Percentiles rank a stretch among this genome's conserved stretches.
Evolutionary conservation across 2,797 vertebrate genomes (phyloP).

Genomic region (Girardinus metallicus): DNA sequence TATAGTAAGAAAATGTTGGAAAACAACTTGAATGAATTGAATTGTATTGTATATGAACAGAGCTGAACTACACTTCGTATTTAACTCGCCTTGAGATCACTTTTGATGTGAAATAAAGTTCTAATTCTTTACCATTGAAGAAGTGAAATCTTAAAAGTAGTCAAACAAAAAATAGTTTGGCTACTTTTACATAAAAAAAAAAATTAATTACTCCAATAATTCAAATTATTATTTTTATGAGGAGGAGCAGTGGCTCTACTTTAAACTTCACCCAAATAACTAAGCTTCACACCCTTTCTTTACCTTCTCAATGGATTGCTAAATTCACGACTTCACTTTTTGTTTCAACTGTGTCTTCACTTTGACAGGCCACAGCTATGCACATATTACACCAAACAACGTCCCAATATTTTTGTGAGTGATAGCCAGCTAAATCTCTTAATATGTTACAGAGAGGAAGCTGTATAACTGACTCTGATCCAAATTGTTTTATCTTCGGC

Average conservation of each 20-base stretch:
- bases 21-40: neutral
- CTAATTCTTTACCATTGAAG: too few species aligned
- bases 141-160: too few species aligned
- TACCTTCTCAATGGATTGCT: neutral
- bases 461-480: neutral
- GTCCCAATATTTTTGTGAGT: neutral
- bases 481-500: neutral
- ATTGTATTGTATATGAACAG: neutral
- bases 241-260: neutral
- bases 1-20: neutral
- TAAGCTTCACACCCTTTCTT: neutral
- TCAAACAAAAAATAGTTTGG: too few species aligned
- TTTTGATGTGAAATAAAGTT: neutral
- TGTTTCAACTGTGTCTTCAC: neutral
- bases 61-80: neutral
- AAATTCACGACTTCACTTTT: neutral
- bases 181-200: neutral
- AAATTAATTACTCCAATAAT: neutral
- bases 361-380: neutral
- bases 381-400: neutral
- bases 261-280: neutral
- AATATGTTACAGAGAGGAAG: neutral
- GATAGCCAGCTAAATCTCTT: neutral
- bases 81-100: neutral
- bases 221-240: neutral